Evolutionary conservation across 2,113 vertebrate genomes (phyloP).

Genomic region (Aspidoscelis tigris): DNA sequence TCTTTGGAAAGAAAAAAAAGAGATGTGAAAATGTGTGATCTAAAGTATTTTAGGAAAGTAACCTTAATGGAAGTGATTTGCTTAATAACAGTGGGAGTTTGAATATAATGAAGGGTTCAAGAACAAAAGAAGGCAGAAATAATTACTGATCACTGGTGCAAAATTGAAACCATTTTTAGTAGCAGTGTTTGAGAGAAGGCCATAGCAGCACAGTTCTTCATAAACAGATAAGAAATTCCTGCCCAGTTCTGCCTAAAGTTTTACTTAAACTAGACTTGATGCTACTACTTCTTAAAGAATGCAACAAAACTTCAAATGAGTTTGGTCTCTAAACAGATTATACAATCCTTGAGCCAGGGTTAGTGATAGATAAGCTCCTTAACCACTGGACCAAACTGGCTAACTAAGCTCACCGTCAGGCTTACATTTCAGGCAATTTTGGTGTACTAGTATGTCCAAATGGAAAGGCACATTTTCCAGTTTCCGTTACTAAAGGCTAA

Average conservation of each 20-base stretch:
- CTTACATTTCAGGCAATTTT: no score
- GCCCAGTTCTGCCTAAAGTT: not conserved
- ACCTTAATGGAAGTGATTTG: slow-evolving; percentile 35
- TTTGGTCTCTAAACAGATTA: no score
- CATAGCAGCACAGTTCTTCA: not conserved
- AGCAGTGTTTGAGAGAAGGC: not conserved
- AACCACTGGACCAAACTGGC: no score
- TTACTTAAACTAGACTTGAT: not conserved
- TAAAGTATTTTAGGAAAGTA: slow-evolving; percentile 41
- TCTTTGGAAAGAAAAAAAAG: slow-evolving; percentile 3
- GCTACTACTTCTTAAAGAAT: no score
- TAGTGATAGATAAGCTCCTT: no score
- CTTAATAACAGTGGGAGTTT: slow-evolving; percentile 46
- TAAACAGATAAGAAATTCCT: not conserved
- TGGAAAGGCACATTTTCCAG: no score
- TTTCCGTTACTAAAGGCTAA: no score
- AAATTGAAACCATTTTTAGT: slow-evolving; percentile 19
- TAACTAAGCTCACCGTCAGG: no score
- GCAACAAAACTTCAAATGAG: no score
- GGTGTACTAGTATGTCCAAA: no score
- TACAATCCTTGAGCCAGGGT: no score
- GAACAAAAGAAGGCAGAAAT: slow-evolving; percentile 50
- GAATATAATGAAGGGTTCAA: slow-evolving; percentile 43
- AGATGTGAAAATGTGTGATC: slow-evolving; percentile 45
- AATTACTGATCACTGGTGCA: slow-evolving; percentile 45